Percentiles rank a stretch among this genome's conserved stretches.
These are phyloP conservation scores for Ophiothrix spiculata DNA, from an alignment of 35 echinoderm and acorn worm genomes.

Conservation along the genomic window DNA sequence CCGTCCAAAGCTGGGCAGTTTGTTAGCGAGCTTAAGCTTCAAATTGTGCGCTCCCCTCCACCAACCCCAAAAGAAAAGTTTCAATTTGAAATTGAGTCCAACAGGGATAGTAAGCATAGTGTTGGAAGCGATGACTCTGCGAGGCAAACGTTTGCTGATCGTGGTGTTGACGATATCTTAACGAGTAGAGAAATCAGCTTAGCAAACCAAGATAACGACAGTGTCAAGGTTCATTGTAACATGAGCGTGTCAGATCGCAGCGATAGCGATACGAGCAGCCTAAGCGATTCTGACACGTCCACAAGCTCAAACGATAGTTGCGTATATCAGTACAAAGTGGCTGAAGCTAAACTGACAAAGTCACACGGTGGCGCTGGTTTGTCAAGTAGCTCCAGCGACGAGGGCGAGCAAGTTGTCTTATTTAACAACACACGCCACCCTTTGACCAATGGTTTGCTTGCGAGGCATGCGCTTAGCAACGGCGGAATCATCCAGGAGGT, in stretches of 20 bases:
- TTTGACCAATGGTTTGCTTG: slow-evolving; percentile 54
- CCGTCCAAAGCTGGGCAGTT: neutral
- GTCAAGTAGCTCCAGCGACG: slow-evolving; percentile 43
- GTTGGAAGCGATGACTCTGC: slow-evolving; percentile 25
- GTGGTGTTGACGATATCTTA: slow-evolving; percentile 21
- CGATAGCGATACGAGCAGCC: slow-evolving; percentile 4
- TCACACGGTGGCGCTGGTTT: slow-evolving; percentile 12
- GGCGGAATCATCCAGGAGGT: slow-evolving; percentile 51
- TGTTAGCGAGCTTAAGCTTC: neutral
- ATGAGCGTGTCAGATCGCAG: slow-evolving; percentile 1
- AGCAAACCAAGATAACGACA: slow-evolving; percentile 47
- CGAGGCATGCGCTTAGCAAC: slow-evolving; percentile 63
- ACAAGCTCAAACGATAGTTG: slow-evolving; percentile 70
- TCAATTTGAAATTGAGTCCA: neutral
- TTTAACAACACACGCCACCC: neutral
- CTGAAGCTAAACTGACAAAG: slow-evolving; percentile 58
- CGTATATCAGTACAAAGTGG: slow-evolving; percentile 85
- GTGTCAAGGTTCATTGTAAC: slow-evolving; percentile 33
- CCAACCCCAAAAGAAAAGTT: neutral
- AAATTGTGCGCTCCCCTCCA: neutral
- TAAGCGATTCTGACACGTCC: slow-evolving; percentile 24
- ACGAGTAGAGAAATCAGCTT: slow-evolving; percentile 25
- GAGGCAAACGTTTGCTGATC: slow-evolving; percentile 26
- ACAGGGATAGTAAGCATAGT: slow-evolving; percentile 20
- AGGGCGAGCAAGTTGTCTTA: slow-evolving; percentile 26